A percentile compares a stretch with the other conserved stretches of the same genome.
Evolutionary conservation across 2,797 vertebrate species (phyloP).

Genomic region (Cetoscarus ocellatus): DNA sequence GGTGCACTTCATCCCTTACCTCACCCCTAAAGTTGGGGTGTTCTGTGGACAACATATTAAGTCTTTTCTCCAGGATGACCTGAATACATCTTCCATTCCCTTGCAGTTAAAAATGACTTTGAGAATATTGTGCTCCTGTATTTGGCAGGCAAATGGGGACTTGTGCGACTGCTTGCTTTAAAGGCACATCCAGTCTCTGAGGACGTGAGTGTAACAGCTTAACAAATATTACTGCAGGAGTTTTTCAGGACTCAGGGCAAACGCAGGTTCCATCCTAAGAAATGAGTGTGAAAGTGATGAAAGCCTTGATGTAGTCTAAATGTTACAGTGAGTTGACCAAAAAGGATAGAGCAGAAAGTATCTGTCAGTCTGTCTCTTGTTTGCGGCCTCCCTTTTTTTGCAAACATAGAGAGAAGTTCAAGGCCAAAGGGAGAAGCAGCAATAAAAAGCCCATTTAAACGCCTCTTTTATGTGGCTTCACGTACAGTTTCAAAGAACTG

Average conservation of each 20-base stretch:
- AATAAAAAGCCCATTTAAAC: slow-evolving; percentile 52
- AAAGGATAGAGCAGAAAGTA: slow-evolving; percentile 20
- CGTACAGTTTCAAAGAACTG: slow-evolving; percentile 44
- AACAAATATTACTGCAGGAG: slow-evolving; percentile 53
- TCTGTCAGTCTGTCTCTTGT: slow-evolving; percentile 12
- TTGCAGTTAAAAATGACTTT: slow-evolving; percentile 41
- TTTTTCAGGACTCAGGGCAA: slow-evolving; percentile 46
- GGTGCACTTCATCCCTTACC: slow-evolving; percentile 3
- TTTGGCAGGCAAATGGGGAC: slow-evolving; percentile 49
- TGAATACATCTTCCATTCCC: slow-evolving; percentile 51
- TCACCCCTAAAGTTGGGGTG: slow-evolving; percentile 25
- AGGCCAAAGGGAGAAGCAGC: slow-evolving; percentile 42
- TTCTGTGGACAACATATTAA: slow-evolving; percentile 12
- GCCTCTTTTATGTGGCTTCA: slow-evolving; percentile 52
- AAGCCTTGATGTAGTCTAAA: slow-evolving; percentile 51
- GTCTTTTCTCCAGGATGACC: slow-evolving; percentile 35
- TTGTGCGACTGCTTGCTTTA: slow-evolving; percentile 50
- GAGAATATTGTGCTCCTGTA: slow-evolving; percentile 19
- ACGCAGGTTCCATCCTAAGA: slow-evolving; percentile 28
- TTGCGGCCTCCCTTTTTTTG: slow-evolving; percentile 1
- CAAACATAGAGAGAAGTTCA: slow-evolving; percentile 52
- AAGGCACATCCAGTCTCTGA: slow-evolving; percentile 55
- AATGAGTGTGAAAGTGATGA: slow-evolving; percentile 53
- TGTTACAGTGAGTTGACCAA: slow-evolving; percentile 31
- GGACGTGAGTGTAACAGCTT: slow-evolving; percentile 53